Conservation (phyloP, 2,113 vertebrate genomes). For the Nothocercus julius region DNA sequence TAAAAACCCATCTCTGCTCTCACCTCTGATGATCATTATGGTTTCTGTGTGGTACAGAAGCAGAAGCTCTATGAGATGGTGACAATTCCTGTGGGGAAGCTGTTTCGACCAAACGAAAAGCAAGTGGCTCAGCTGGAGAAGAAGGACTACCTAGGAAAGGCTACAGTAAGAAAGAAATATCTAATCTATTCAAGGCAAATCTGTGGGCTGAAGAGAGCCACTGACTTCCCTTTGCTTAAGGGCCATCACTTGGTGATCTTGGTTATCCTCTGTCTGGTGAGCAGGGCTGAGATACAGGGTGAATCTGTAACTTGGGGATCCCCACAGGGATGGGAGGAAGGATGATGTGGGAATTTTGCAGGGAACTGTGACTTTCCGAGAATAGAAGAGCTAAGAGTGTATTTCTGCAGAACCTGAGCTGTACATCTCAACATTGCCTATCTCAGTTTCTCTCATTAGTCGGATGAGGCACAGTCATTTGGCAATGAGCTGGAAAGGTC, state of each 20-base stretch:
- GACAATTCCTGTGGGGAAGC: constrained; percentile 78
- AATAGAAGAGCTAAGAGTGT: not conserved
- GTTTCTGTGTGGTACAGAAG: constrained; percentile 79
- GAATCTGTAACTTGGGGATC: not conserved
- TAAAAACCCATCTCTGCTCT: not conserved
- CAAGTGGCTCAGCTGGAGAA: constrained; percentile 96
- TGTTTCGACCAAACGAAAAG: constrained; percentile 92
- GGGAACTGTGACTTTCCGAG: not conserved
- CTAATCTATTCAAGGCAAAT: not conserved
- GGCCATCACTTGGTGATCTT: not conserved
- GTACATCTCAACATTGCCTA: not conserved
- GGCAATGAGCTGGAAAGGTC: not conserved
- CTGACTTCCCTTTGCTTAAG: not conserved
- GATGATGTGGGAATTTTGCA: accelerated
- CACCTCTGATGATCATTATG: not conserved
- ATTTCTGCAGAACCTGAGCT: not conserved
- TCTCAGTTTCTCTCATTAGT: not conserved
- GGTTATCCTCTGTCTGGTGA: not conserved
- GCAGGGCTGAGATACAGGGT: not conserved
- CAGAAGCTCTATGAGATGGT: constrained; percentile 86
- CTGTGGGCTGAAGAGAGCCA: not conserved
- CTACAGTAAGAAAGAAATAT: constrained; percentile 80
- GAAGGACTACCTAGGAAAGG: constrained; percentile 96
- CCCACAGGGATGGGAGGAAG: not conserved
- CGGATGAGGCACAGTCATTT: not conserved